Base-by-base conservation (phyloP, 2,888 invertebrate genomes). In the Calliopum simillimum region DNA sequence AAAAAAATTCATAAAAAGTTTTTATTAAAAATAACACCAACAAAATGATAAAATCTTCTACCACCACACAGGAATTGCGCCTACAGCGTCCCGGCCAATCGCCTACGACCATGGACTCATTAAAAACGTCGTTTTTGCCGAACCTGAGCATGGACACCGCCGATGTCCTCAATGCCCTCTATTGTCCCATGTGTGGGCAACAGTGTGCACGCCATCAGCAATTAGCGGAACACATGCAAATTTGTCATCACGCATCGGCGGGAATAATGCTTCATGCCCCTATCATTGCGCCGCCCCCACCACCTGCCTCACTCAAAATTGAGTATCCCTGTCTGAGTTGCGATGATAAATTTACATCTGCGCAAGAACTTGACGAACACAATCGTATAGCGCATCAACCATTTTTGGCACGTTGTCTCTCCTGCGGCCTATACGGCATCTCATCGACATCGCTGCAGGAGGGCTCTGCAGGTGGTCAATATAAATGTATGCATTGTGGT, bases 121-220 rank as follows among this genome's bases (percentile, higher is more conserved):
- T 84, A 21, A 84, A 84, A 76, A 82, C 85, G 74, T 77, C 84
- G 53, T 84, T 84, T 79, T 78, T 85, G 72, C 84, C 84, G 62
- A 85, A 85, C 78, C 79, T 84, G 72, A 81, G 82, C 77, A 85
- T 84, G 82, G 85, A 85, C 70, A 80, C 82, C 46, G 78, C 77
- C 70, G 79, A 73, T 53, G 75, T 75, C 23, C 61, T 80, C 46
- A 75, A 76, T 71, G 33, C 80, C 61, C 80, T 82, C 71, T 85
- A 80, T 73, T 85, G 85, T 62, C 84, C 84, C 69, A 80, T 85
- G 79, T 85, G 85, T 73, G 84, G 84, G n/a, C 84, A 84, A 74
- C 83, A 84, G 71, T 85, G 84, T 66, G 82, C 83, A 49, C 79
- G 84, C 21, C 77, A 80, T 14, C 84, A 84, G 70, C 80, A 83